Base-by-base conservation (phyloP, 1,140 invertebrate species). In the Portunus trituberculatus region DNA sequence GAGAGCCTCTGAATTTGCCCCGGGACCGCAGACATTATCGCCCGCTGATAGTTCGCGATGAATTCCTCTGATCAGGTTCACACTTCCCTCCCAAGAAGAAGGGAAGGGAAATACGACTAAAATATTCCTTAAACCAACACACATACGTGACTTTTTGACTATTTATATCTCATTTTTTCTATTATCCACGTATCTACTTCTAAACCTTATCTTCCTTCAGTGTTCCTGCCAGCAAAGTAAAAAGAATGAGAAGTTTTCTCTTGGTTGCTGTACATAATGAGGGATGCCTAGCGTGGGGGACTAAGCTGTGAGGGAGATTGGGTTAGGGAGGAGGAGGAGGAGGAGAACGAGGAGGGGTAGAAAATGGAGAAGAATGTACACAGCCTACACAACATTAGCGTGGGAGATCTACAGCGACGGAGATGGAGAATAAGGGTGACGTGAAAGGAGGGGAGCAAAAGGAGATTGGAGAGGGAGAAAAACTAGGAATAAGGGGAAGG, bases 391-490 rank as follows among this genome's bases (percentile, higher is more conserved):
- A 88, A 88, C 31, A 46, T 88, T 45, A 88, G 86, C 31, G 25
- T 39, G 86, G 45, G 32, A 88, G 86, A 88, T 39, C 31, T 39
- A 32, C 32, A 88, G 86, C 12, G 86, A 88, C 14, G 45, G 86
- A 88, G 86, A 86, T 29, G 45, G 86, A 88, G 86, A 88, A 25
- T 20, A 46, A 88, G 86, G 45, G 86, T 45, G 86, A 88, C 32
- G 86, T 39, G 86, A 28, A 46, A 46, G 86, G 31, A 88, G 31
- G 86, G 45, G 45, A 88, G 31, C 14, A 46, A 45, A 88, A 88
- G 31, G 32, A 88, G 86, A 88, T 39, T 45, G 86, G 45, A 88
- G 14, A 32, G 32, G n/a, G 45, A 31, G 45, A 32, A 46, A 45
- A 32, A 88, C 14, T 25, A 25, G 86, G 28, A 32, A 39, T 45